These are phyloP conservation scores for Pyrgilauda ruficollis DNA, from an alignment of 2,113 vertebrate genomes.

Conservation along the genomic window DNA sequence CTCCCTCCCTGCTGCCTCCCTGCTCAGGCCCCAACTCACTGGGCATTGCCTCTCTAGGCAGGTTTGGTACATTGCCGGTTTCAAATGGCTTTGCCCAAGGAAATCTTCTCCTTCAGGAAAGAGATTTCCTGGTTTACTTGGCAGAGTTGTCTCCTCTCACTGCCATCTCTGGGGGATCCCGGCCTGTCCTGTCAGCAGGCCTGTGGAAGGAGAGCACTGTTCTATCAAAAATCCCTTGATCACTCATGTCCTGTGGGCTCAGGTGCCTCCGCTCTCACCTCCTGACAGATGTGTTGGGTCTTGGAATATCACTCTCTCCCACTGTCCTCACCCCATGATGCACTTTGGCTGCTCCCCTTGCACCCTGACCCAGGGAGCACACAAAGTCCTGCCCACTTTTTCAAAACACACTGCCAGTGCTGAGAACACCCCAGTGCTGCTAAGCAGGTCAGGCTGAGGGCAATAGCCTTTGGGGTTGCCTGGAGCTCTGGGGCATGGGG, in stretches of 20 bases:
- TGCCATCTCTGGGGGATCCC: too few species aligned
- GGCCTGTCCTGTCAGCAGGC: too few species aligned
- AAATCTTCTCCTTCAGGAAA: too few species aligned
- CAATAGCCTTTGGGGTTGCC: neutral
- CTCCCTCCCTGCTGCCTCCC: too few species aligned
- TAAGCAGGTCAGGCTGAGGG: neutral
- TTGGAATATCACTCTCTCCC: neutral
- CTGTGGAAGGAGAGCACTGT: neutral
- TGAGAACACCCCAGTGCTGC: neutral
- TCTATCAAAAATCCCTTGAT: too few species aligned
- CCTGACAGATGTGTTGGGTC: neutral
- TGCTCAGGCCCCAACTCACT: too few species aligned
- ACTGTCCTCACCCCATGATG: neutral
- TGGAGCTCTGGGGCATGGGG: neutral
- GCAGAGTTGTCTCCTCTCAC: too few species aligned
- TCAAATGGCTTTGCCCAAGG: too few species aligned
- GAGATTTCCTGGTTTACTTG: too few species aligned
- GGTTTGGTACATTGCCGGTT: too few species aligned
- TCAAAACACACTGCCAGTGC: neutral
- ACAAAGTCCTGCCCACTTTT: neutral
- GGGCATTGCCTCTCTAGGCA: too few species aligned
- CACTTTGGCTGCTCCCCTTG: neutral
- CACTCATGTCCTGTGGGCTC: neutral
- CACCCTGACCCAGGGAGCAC: too few species aligned
- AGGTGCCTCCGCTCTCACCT: neutral